Percentiles rank a stretch among this genome's conserved stretches.
These are phyloP conservation scores for Drosophila meridionalis DNA, from an alignment of 2,888 invertebrate species.

Conservation along the genomic window DNA sequence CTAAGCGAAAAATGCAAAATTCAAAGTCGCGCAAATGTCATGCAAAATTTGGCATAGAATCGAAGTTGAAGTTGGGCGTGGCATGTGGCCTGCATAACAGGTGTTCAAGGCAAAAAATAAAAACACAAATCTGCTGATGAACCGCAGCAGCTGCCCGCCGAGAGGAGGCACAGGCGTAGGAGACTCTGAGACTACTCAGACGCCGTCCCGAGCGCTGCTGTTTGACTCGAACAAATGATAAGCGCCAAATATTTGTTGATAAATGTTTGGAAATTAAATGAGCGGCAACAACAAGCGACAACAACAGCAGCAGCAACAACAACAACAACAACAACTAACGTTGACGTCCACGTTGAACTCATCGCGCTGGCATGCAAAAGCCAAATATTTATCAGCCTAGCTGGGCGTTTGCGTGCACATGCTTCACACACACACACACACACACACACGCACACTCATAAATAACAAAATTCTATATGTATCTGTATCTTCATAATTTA, in stretches of 20 bases:
- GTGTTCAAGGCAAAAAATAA: constrained; percentile 25
- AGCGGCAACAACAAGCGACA: constrained; percentile 61
- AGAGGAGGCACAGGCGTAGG: constrained; percentile 2
- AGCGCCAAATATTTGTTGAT: constrained; percentile 79
- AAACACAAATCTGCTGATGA: constrained; percentile 30
- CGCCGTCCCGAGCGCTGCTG: constrained; percentile 34
- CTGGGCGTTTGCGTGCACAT: not conserved
- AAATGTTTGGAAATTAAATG: constrained; percentile 81
- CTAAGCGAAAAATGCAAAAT: constrained; percentile 1
- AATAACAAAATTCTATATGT: constrained; percentile 4
- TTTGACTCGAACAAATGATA: constrained; percentile 73
- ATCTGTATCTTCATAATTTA: constrained; percentile 18
- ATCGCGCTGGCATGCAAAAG: constrained; percentile 77
- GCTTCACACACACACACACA: not conserved
- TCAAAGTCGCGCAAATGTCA: constrained; percentile 33
- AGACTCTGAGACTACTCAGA: constrained; percentile 10
- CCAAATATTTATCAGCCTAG: constrained; percentile 73
- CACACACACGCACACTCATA: not conserved
- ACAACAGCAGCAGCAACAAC: constrained; percentile 19
- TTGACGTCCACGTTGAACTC: constrained; percentile 67
- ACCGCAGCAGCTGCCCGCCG: constrained; percentile 3
- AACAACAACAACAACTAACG: constrained; percentile 19
- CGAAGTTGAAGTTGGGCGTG: constrained; percentile 7
- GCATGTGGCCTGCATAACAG: constrained; percentile 13
- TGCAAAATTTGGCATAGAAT: constrained; percentile 60